Evolutionary conservation across 2,888 invertebrate genomes (phyloP).

Genomic region (Cynaeus angustus): DNA sequence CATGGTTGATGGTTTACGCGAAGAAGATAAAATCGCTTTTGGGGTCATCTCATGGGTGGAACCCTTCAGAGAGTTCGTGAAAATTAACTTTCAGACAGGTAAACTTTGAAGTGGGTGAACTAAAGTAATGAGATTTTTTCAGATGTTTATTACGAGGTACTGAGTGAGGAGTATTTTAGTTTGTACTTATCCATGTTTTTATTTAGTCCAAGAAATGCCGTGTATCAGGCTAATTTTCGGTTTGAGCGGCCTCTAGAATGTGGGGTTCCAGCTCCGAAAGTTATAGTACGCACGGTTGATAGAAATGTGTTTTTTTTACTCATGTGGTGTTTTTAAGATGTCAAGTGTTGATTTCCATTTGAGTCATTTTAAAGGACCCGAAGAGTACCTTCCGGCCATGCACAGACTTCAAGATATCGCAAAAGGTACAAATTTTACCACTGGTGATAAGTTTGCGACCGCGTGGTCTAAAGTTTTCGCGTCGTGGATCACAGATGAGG

Average conservation of each 20-base stretch:
- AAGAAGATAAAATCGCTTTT: conserved; percentile 73
- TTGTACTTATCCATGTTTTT: conserved; percentile 81
- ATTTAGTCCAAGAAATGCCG: conserved; percentile 80
- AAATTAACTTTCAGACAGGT: conserved; percentile 76
- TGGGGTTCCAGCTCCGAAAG: conserved; percentile 75
- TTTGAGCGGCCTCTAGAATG: conserved; percentile 78
- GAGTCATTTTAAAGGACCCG: conserved; percentile 75
- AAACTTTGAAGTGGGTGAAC: conserved; percentile 25
- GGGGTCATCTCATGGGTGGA: conserved; percentile 79
- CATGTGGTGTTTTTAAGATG: conserved; percentile 69
- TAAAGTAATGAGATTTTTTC: background rate
- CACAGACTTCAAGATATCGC: conserved; percentile 76
- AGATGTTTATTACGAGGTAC: conserved; percentile 72
- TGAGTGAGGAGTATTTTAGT: conserved; percentile 76
- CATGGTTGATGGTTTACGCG: conserved; percentile 74
- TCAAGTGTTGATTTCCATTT: conserved; percentile 80
- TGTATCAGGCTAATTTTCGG: conserved; percentile 80
- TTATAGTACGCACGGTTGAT: conserved; percentile 70
- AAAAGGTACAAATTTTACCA: conserved; percentile 75
- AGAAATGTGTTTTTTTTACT: background rate
- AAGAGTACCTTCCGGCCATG: conserved; percentile 84
- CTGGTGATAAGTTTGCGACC: conserved; percentile 78
- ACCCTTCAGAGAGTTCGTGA: conserved; percentile 78
- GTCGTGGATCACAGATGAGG: conserved; percentile 86
- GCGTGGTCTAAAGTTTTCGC: conserved; percentile 84